Conservation (phyloP, 2,113 vertebrate species). For the Ifrita kowaldi region DNA sequence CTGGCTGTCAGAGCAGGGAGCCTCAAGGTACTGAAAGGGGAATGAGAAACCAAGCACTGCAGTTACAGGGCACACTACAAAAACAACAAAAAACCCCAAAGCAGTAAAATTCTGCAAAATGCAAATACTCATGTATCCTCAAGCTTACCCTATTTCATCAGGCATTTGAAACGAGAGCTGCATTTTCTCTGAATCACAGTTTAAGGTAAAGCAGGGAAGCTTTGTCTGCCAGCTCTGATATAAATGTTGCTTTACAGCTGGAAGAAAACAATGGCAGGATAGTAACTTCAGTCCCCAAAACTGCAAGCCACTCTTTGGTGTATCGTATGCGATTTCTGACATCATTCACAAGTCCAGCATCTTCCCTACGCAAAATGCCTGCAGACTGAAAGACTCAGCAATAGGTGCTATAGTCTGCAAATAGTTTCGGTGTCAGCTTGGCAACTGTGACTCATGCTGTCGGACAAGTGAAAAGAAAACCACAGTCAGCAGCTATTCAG, state of each 20-base stretch:
- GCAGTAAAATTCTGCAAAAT: neutral
- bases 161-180: neutral
- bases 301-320: neutral
- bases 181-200: neutral
- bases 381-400: constrained; percentile 75
- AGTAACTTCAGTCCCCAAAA: neutral
- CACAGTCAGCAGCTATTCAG: constrained; percentile 86
- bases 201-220: neutral
- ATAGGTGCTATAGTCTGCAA: constrained; percentile 83
- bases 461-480: constrained; percentile 83
- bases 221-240: neutral
- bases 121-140: neutral
- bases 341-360: constrained; percentile 28
- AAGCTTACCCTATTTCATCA: neutral
- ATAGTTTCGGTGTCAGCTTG: constrained; percentile 81
- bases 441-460: constrained; percentile 84
- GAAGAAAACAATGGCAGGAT: neutral
- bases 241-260: neutral
- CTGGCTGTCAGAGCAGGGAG: neutral
- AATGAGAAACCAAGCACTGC: neutral
- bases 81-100: neutral
- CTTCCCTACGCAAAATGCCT: constrained; percentile 72
- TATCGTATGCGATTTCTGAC: neutral
- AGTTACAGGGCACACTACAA: neutral
- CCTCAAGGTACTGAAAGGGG: neutral